phyloP scores from a whole-genome alignment of 1,140 invertebrate species.

The Hermetia illucens region DNA sequence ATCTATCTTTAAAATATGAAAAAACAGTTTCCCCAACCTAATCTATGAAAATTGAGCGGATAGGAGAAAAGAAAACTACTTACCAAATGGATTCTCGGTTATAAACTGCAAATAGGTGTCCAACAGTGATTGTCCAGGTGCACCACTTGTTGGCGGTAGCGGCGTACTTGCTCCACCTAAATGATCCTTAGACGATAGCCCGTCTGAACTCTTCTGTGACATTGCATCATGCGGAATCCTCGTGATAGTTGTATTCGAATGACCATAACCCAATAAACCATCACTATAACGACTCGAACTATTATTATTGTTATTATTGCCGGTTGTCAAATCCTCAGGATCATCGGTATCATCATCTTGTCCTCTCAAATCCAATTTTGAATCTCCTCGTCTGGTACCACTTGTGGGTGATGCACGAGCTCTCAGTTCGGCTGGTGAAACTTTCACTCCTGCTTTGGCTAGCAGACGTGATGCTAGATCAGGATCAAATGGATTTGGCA shows the following conservation, averaged over 20 bases:
- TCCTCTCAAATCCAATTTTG: constrained; percentile 50
- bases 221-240: constrained; percentile 34
- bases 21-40: no score
- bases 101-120: constrained; percentile 77
- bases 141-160: constrained; percentile 27
- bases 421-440: constrained; percentile 64
- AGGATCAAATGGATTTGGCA: constrained; percentile 81
- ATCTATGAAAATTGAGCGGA: no score
- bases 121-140: constrained; percentile 53
- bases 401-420: constrained; percentile 65
- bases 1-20: no score
- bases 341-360: constrained; percentile 38
- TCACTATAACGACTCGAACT: constrained; percentile 24
- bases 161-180: constrained; percentile 32
- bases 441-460: constrained; percentile 75
- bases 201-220: constrained; percentile 46
- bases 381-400: constrained; percentile 59
- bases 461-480: constrained; percentile 67
- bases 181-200: constrained; percentile 21
- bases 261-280: constrained; percentile 36
- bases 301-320: constrained; percentile 22
- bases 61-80: constrained; percentile 10
- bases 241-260: constrained; percentile 41
- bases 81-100: constrained; percentile 58
- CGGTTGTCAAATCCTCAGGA: constrained; percentile 62